Base-by-base conservation (phyloP, 2,888 invertebrate species). In the Rhogogaster chlorosoma region DNA sequence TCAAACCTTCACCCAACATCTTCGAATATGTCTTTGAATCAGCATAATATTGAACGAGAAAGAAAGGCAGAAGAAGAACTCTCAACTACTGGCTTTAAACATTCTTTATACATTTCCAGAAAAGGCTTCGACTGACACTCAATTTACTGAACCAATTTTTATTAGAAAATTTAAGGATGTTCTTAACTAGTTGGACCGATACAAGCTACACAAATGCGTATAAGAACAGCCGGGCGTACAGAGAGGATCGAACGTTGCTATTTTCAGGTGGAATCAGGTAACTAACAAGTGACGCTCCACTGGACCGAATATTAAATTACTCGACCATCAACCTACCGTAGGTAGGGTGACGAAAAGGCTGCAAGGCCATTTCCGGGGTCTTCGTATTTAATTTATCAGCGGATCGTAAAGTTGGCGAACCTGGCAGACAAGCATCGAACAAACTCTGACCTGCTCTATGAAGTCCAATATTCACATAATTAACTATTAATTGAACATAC, bases 291-390 rank as follows among this genome's bases (percentile, higher is more conserved):
- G 38, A 80, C 61, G 80, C 80, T 80, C 61, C 80, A 38, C 57
- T 80, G 80, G 80, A 80, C 80, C 80, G 80, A 38, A 80, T 80
- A 80, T 80, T 61, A 26, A 80, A 80, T 80, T 80, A 80, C 80
- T 61, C 61, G 61, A 32, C 18, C 80, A 80, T 61, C 61, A 80
- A 38, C 80, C 57, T 22, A 6, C 38, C 36, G 38, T 80, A 26
- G 49, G 29, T 29, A 32, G 78, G 57, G 36, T 36, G 36, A 26
- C 22, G 36, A 38, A 38, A 61, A 49, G 38, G 80, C 29, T 45
- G 77, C 18, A 61, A 36, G 49, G 15, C 36, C 61, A 49, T 80
- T 26, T 80, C n/a, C 80, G n/a, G 22, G 22, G 32, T 22, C 36
- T 80, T 80, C 80, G 61, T 61, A 80, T 80, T 67, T 22, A 80